Conservation (phyloP, 2,888 invertebrate species). For the Eupithecia inturbata region DNA sequence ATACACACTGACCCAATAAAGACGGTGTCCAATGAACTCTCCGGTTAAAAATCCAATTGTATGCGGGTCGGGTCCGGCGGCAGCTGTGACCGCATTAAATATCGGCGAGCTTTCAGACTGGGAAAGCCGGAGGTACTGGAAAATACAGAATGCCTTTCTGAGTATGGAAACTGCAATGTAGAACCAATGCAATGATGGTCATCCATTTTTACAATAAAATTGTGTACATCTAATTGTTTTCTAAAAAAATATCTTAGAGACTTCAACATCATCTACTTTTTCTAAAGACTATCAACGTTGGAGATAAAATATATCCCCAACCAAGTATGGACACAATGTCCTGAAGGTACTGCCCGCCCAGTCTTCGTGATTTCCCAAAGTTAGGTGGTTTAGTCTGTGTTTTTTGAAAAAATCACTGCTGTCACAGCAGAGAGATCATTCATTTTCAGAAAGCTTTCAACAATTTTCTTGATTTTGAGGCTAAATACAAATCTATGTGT, state of each 20-base stretch:
- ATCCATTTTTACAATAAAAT: neutral
- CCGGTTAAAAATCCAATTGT: slow-evolving; percentile 72
- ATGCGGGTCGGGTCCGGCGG: slow-evolving; percentile 57
- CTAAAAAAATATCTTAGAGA: neutral
- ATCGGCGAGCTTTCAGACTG: slow-evolving; percentile 49
- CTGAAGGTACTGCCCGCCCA: neutral
- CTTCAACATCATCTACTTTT: too few species aligned
- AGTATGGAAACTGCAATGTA: neutral
- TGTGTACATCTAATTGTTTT: neutral
- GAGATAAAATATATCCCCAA: neutral
- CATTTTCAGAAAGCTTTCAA: too few species aligned
- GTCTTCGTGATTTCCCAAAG: too few species aligned
- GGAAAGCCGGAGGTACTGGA: slow-evolving; percentile 4
- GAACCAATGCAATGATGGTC: neutral
- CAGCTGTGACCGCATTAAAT: slow-evolving; percentile 72
- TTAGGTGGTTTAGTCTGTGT: too few species aligned
- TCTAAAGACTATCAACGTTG: neutral
- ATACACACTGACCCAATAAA: slow-evolving; percentile 53
- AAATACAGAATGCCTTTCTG: neutral
- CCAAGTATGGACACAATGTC: neutral
- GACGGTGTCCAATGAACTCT: slow-evolving; percentile 53
- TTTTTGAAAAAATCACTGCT: too few species aligned
- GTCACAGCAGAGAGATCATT: too few species aligned
- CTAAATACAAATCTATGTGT: too few species aligned
- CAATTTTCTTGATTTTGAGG: too few species aligned